Evolutionary conservation across 2,113 vertebrate species (phyloP).

Genomic region (Morone chrysops): DNA sequence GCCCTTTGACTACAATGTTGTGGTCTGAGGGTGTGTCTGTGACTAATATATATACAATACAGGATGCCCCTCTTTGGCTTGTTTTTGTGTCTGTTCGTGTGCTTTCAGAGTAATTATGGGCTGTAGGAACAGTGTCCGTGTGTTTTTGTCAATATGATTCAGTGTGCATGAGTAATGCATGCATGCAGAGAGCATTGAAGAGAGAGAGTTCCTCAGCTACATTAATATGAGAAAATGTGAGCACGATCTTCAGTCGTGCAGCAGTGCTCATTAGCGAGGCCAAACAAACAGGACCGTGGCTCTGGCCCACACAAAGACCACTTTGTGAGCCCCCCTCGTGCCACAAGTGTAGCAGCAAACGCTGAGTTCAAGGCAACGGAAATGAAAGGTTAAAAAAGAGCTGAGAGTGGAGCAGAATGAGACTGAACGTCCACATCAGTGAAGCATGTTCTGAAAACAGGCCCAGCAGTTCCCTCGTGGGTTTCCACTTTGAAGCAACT

Average conservation of each 20-base stretch:
- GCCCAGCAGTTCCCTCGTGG: neutral
- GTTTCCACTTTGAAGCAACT: no score
- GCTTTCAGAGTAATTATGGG: constrained; percentile 27
- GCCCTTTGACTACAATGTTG: constrained; percentile 41
- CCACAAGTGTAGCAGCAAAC: constrained; percentile 57
- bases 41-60: constrained; percentile 43
- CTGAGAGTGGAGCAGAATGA: constrained; percentile 29
- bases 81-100: constrained; percentile 33
- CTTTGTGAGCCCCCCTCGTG: constrained; percentile 60
- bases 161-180: constrained; percentile 33
- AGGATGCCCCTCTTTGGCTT: constrained; percentile 34
- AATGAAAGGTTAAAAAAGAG: constrained; percentile 70
- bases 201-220: constrained; percentile 34
- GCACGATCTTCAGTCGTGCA: constrained; percentile 47
- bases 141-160: constrained; percentile 52
- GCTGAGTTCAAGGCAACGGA: constrained; percentile 69
- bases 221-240: constrained; percentile 66
- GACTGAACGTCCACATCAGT: constrained; percentile 29
- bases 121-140: constrained; percentile 21
- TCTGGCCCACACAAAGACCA: constrained; percentile 74
- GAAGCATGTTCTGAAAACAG: constrained; percentile 6
- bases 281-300: constrained; percentile 71
- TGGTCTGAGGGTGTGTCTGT: constrained; percentile 53
- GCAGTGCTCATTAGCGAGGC: constrained; percentile 74
- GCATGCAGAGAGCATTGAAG: neutral